These are phyloP conservation scores for Caerostris darwini DNA, from an alignment of 1,140 invertebrate species.

Conservation along the genomic window DNA sequence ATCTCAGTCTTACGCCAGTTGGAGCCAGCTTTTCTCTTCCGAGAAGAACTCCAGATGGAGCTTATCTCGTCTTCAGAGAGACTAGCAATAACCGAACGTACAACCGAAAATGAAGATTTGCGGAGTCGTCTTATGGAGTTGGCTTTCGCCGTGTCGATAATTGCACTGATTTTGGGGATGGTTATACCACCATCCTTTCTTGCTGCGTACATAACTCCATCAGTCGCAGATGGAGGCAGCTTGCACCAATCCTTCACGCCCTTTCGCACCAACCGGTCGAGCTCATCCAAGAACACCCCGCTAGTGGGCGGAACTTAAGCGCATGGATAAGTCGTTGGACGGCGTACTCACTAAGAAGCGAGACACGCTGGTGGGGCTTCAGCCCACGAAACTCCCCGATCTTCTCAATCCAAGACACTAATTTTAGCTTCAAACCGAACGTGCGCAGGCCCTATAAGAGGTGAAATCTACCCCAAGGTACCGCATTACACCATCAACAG, in stretches of 20 bases:
- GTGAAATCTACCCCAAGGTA: not conserved
- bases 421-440: not conserved
- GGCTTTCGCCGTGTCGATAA: not conserved
- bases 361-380: not conserved
- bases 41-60: too few relatives aligned
- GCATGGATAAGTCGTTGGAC: not conserved
- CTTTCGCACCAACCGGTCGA: conserved; percentile 81
- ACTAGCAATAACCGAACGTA: not conserved
- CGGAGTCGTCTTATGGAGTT: not conserved
- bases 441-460: too few relatives aligned
- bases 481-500: too few relatives aligned
- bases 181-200: conserved; percentile 84
- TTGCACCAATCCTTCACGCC: conserved; percentile 83
- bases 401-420: not conserved
- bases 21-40: too few relatives aligned
- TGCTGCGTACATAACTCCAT: conserved; percentile 74
- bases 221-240: not conserved
- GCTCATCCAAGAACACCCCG: too few relatives aligned
- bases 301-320: too few relatives aligned
- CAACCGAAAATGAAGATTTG: not conserved
- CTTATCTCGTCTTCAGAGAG: too few relatives aligned
- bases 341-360: not conserved
- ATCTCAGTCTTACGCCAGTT: too few relatives aligned
- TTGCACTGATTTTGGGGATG: conserved; percentile 78
- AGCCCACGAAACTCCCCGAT: not conserved